Percentiles rank a stretch among this genome's conserved stretches.
Conservation (phyloP, 2,888 invertebrate genomes). For the Acleris literana region DNA sequence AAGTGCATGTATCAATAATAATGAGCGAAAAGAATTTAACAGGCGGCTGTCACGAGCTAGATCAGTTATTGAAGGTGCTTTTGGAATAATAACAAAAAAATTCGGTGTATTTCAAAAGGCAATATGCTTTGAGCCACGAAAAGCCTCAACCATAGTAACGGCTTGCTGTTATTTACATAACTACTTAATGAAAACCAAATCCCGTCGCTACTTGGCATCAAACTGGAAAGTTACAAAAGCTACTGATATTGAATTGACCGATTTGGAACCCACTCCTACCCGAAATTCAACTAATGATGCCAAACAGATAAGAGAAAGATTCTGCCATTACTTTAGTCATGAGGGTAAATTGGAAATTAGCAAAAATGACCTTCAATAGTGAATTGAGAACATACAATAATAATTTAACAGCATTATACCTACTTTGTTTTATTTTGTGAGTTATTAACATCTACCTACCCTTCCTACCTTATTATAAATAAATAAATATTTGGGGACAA, state of each 20-base stretch:
- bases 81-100: slow-evolving; percentile 43
- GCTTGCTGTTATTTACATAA: slow-evolving; percentile 32
- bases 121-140: slow-evolving; percentile 35
- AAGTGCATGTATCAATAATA: slow-evolving; percentile 12
- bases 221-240: slow-evolving; percentile 33
- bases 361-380: slow-evolving; percentile 18
- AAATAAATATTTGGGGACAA: slow-evolving; percentile 10
- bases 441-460: slow-evolving; percentile 12
- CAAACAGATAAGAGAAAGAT: slow-evolving; percentile 24
- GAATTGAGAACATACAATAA: slow-evolving; percentile 26
- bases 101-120: slow-evolving; percentile 38
- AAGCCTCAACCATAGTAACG: slow-evolving; percentile 40
- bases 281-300: slow-evolving; percentile 28
- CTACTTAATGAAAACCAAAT: slow-evolving; percentile 30
- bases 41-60: slow-evolving; percentile 16
- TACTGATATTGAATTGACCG: slow-evolving; percentile 32
- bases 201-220: slow-evolving; percentile 27
- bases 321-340: slow-evolving; percentile 12
- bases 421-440: slow-evolving; percentile 22
- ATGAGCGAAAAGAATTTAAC: slow-evolving; percentile 23
- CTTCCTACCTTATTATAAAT: slow-evolving; percentile 9
- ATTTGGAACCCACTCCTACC: slow-evolving; percentile 16
- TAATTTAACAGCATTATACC: slow-evolving; percentile 27
- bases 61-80: slow-evolving; percentile 39
- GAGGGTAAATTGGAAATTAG: too few species aligned